Percentiles rank a stretch among this genome's conserved stretches.
phyloP scores from a whole-genome alignment of 2,113 vertebrate genomes.

The Lichenostomus cassidix region DNA sequence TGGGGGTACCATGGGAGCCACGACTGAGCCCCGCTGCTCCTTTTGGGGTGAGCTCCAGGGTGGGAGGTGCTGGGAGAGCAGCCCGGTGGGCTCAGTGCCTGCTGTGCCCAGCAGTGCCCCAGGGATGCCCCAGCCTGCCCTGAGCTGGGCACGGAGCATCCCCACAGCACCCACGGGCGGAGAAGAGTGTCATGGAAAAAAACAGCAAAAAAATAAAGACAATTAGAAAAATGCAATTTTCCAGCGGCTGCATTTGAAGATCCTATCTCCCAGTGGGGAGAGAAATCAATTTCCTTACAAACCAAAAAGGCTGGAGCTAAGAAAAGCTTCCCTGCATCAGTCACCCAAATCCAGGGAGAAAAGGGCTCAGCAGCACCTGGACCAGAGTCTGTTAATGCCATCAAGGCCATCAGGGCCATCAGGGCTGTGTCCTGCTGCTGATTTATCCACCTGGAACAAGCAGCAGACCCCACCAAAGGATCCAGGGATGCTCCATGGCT shows the following conservation, averaged over 20 bases:
- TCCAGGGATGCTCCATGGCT: neutral
- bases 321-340: neutral
- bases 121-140: neutral
- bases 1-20: neutral
- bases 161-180: rapidly evolving
- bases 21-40: neutral
- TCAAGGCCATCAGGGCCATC: neutral
- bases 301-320: neutral
- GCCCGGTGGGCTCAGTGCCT: neutral
- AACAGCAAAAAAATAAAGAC: neutral
- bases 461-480: neutral
- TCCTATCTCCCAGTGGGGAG: neutral
- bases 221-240: neutral
- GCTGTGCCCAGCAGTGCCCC: too few relatives aligned
- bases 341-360: neutral
- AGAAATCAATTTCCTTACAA: conserved; percentile 12
- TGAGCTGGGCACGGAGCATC: rapidly evolving
- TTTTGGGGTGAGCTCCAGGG: neutral
- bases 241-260: neutral
- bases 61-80: rapidly evolving
- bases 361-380: neutral
- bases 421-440: neutral
- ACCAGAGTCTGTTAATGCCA: neutral
- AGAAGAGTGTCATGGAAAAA: rapidly evolving
- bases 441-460: neutral